These are phyloP conservation scores for Tapirus terrestris DNA, from an alignment of 2,113 vertebrate species.

Conservation along the genomic window DNA sequence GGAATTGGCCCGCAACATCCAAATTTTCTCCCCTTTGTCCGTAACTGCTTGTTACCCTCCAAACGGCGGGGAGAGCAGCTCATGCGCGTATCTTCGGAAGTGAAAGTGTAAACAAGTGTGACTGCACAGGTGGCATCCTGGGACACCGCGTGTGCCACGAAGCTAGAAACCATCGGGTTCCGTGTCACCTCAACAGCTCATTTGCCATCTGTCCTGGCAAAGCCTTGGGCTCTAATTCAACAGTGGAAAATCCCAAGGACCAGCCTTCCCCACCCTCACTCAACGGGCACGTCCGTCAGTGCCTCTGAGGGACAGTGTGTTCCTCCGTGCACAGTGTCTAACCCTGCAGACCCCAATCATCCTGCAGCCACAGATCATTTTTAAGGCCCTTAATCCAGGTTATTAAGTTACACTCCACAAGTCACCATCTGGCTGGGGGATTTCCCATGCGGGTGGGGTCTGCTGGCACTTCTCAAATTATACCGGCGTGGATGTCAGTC, in stretches of 20 bases:
- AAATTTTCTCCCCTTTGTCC: not conserved
- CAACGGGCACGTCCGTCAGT: rapidly evolving
- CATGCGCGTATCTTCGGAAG: not conserved
- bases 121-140: not conserved
- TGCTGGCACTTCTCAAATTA: constrained; percentile 56
- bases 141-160: not conserved
- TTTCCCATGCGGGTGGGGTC: not conserved
- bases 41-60: not conserved
- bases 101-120: constrained; percentile 1
- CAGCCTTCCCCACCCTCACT: rapidly evolving
- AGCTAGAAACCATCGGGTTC: not conserved
- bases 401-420: constrained; percentile 66
- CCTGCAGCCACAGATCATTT: not conserved
- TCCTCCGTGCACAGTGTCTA: not conserved
- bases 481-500: constrained; percentile 59
- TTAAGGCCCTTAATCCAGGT: constrained; percentile 31
- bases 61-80: not conserved
- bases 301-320: no score
- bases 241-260: not conserved
- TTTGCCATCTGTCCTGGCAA: constrained; percentile 37
- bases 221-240: not conserved
- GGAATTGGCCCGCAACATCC: not conserved
- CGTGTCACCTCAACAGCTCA: not conserved
- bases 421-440: constrained; percentile 70
- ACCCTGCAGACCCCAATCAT: not conserved